These are phyloP conservation scores for Stomatorhinus ivindoensis DNA, from an alignment of 2,113 vertebrate species.

Conservation along the genomic window DNA sequence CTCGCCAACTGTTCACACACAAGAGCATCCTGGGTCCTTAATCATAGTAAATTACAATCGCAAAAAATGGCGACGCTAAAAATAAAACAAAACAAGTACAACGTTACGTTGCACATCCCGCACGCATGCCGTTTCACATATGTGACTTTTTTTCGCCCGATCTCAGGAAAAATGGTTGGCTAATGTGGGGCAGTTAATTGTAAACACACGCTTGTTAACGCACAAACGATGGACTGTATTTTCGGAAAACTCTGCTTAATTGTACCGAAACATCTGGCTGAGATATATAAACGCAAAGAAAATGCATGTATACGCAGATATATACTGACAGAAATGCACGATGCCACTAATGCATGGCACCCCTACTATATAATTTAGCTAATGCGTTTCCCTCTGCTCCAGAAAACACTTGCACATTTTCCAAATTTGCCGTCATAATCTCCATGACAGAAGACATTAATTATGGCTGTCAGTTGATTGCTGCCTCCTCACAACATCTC, in stretches of 20 bases:
- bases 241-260: constrained; percentile 62
- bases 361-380: constrained; percentile 65
- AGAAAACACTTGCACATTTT: constrained; percentile 73
- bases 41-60: constrained; percentile 34
- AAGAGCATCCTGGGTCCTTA: constrained; percentile 35
- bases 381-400: constrained; percentile 65
- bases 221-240: constrained; percentile 50
- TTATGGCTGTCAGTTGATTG: constrained; percentile 85
- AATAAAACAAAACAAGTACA: not conserved
- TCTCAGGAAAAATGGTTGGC: not conserved
- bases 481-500: constrained; percentile 92
- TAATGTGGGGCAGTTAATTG: constrained; percentile 39
- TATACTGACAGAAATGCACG: constrained; percentile 53
- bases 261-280: constrained; percentile 60
- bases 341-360: constrained; percentile 49
- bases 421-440: constrained; percentile 83
- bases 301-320: constrained; percentile 46
- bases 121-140: not conserved
- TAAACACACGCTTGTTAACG: constrained; percentile 42
- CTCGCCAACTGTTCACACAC: constrained; percentile 30
- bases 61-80: not conserved
- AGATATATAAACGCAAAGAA: constrained; percentile 57
- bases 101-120: not conserved
- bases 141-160: not conserved
- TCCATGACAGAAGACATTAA: constrained; percentile 93